These are phyloP conservation scores for Lutraria rhynchaena DNA, from an alignment of 1,140 invertebrate genomes.

Conservation along the genomic window DNA sequence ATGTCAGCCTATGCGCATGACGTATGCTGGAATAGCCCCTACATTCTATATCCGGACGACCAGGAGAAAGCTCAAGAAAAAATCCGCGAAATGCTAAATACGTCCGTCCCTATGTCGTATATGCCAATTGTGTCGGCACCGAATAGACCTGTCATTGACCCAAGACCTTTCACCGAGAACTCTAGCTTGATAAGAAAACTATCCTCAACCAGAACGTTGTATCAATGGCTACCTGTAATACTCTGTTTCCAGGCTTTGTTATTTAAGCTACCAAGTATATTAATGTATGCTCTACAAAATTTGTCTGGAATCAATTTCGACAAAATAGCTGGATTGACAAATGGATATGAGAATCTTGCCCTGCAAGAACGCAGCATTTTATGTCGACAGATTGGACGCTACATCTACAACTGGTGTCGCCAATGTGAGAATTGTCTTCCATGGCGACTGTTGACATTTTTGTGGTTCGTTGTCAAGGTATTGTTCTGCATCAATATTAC, in stretches of 20 bases:
- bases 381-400: slow-evolving; percentile 1
- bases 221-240: slow-evolving; percentile 13
- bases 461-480: slow-evolving; percentile 38
- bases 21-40: too few species aligned
- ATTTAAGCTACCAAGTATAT: slow-evolving; percentile 15
- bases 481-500: slow-evolving; percentile 31
- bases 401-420: slow-evolving; percentile 7
- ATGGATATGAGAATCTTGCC: background rate
- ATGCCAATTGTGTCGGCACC: too few species aligned
- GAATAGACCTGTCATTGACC: too few species aligned
- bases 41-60: too few species aligned
- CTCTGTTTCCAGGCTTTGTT: slow-evolving; percentile 17
- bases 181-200: too few species aligned
- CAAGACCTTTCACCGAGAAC: too few species aligned
- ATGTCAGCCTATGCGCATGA: too few species aligned
- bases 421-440: too few species aligned
- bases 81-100: slow-evolving; percentile 6
- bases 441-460: slow-evolving; percentile 27
- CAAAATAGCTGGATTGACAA: background rate
- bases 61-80: too few species aligned
- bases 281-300: slow-evolving; percentile 1
- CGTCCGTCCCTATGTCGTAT: too few species aligned
- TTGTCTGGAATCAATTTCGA: slow-evolving; percentile 23
- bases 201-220: slow-evolving; percentile 3
- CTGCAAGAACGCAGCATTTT: background rate